Base-by-base conservation (phyloP, 2,888 invertebrate genomes). In the Zele albiditarsus region DNA sequence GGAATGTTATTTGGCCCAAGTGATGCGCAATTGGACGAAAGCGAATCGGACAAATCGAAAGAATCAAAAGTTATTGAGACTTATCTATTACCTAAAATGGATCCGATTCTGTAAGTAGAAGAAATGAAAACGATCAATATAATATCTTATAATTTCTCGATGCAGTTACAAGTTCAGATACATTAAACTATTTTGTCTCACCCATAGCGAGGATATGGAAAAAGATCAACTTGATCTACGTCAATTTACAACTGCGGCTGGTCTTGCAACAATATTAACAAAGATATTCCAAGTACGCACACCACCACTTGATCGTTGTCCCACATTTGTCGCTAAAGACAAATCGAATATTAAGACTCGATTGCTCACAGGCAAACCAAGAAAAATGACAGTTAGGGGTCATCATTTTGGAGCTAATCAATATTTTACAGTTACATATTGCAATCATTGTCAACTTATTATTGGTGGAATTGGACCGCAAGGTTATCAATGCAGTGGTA, bases 381-480 rank as follows among this genome's bases (percentile, higher is more conserved):
- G 94, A 90, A 93, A 94, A 91, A 92, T 95, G 90, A 93, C 94
- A 82, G 93, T 95, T 68, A 94, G 95, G 86, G 98, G 97, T 38
- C 99, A 99, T 91, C 95, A 96, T 89, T 94, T 98, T 87, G 93
- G 94, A 84, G 94, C 95, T 84, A 94, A 95, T 87, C 96, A 97
- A 90, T 95, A 98, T 91, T 95, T 94, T 87, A 94, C 95, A 80
- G 95, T 97, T 86, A 96, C 96, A 80, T 94, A 95, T 90, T 99
- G 99, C 90, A 96, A 97, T 91, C 95, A 96, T 90, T 99, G 99
- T 91, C 95, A 96, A 86, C 92, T 94, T 87, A 94, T 96, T 81
- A 95, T 99, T 83, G 96, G 97, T 93, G 99, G 99, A 68, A 95
- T 99, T 77, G 97, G 98, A 85, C 97, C 98, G 80, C 98, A 99